Evolutionary conservation across 2,888 invertebrate species (phyloP).

Genomic region (Synergus umbraculus): DNA sequence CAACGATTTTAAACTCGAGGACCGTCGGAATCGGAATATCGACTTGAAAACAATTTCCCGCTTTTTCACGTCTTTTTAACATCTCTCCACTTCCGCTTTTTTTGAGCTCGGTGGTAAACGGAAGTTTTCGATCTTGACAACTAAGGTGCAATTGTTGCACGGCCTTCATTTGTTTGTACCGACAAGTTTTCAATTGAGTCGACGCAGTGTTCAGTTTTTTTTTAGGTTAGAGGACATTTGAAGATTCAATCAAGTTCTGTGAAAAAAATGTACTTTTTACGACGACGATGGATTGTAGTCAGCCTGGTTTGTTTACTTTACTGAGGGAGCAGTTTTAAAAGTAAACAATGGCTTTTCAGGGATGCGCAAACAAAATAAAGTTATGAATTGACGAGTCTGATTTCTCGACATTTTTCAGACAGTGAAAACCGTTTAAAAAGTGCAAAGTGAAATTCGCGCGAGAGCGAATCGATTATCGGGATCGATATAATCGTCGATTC

Average conservation of each 20-base stretch:
- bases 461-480: background rate
- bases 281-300: background rate
- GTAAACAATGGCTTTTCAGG: background rate
- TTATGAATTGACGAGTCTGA: background rate
- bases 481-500: slow-evolving; percentile 8
- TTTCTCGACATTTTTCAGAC: background rate
- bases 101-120: background rate
- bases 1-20: background rate
- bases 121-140: background rate
- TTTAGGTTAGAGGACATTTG: background rate
- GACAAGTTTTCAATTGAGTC: background rate
- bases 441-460: background rate
- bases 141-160: background rate
- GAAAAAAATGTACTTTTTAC: slow-evolving; percentile 5
- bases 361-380: background rate
- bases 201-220: background rate
- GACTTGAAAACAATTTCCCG: background rate
- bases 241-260: background rate
- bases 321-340: background rate
- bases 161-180: background rate
- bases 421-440: background rate
- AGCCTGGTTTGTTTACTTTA: background rate
- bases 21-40: background rate
- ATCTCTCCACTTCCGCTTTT: background rate
- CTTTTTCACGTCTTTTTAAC: background rate